A percentile compares a stretch with the other conserved stretches of the same genome.
These are phyloP conservation scores for Schlechtendalia chinensis DNA, from an alignment of 1,140 invertebrate species.

Conservation along the genomic window DNA sequence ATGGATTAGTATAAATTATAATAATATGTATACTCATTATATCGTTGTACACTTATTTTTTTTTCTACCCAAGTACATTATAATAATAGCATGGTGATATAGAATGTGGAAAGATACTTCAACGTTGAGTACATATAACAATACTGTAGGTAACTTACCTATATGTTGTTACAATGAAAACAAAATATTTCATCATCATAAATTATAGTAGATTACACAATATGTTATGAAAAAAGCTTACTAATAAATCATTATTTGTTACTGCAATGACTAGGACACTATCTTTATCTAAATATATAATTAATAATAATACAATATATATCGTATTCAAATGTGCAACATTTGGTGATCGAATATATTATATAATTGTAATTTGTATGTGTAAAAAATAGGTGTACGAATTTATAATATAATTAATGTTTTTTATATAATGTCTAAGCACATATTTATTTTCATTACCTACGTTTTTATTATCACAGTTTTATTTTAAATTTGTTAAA, in stretches of 20 bases:
- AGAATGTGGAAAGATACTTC: too few species aligned
- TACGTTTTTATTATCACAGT: too few species aligned
- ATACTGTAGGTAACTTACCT: too few species aligned
- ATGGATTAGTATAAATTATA: too few species aligned
- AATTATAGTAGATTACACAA: not conserved
- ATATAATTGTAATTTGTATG: not conserved
- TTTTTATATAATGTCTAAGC: not conserved
- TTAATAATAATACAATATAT: not conserved
- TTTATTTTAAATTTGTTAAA: too few species aligned
- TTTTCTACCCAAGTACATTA: conserved; percentile 1
- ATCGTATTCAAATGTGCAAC: too few species aligned
- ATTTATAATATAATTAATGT: not conserved
- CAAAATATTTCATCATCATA: conserved; percentile 9
- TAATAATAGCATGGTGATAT: not conserved
- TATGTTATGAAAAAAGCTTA: not conserved
- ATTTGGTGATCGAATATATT: too few species aligned
- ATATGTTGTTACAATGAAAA: conserved; percentile 20
- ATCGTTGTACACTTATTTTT: not conserved
- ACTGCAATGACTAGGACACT: not conserved
- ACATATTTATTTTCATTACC: too few species aligned
- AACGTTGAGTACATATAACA: not conserved
- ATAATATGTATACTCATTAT: not conserved
- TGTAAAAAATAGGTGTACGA: not conserved
- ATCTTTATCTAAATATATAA: not conserved
- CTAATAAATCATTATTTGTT: not conserved